phyloP scores from a whole-genome alignment of 2,113 vertebrate species.

The Oryzias woworae region DNA sequence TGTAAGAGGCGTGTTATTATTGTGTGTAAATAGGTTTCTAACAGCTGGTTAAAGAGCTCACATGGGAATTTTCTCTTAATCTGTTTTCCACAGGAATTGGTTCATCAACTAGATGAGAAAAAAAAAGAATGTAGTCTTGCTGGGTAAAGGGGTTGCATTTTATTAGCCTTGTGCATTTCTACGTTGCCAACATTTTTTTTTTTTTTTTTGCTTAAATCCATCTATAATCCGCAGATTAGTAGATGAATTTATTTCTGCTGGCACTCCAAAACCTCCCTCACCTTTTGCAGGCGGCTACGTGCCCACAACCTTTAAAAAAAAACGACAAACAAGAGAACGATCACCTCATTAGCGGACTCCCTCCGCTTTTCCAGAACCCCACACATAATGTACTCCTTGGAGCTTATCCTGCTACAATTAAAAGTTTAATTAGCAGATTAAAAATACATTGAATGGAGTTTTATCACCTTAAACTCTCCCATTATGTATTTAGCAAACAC shows the following conservation, averaged over 20 bases:
- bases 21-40: slow-evolving; percentile 68
- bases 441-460: slow-evolving; percentile 74
- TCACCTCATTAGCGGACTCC: slow-evolving; percentile 69
- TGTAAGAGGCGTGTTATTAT: slow-evolving; percentile 60
- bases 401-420: slow-evolving; percentile 80
- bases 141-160: slow-evolving; percentile 61
- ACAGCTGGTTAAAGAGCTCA: slow-evolving; percentile 73
- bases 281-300: slow-evolving; percentile 66
- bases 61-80: slow-evolving; percentile 69
- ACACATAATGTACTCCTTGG: slow-evolving; percentile 38
- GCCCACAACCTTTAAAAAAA: slow-evolving; percentile 57
- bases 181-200: slow-evolving; percentile 55
- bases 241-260: slow-evolving; percentile 69
- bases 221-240: slow-evolving; percentile 73
- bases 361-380: slow-evolving; percentile 35
- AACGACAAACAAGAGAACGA: slow-evolving; percentile 60
- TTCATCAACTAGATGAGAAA: slow-evolving; percentile 46
- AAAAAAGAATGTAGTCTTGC: slow-evolving; percentile 15
- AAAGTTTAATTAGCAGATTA: slow-evolving; percentile 83
- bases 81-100: slow-evolving; percentile 69
- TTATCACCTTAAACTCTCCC: slow-evolving; percentile 75
- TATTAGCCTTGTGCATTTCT: slow-evolving; percentile 69
- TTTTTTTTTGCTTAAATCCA: slow-evolving; percentile 55
- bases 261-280: slow-evolving; percentile 65
- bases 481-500: slow-evolving; percentile 73